Percentiles rank a stretch among this genome's conserved stretches.
These are phyloP conservation scores for Tethea ocularis DNA, from an alignment of 2,888 invertebrate species.

Conservation along the genomic window DNA sequence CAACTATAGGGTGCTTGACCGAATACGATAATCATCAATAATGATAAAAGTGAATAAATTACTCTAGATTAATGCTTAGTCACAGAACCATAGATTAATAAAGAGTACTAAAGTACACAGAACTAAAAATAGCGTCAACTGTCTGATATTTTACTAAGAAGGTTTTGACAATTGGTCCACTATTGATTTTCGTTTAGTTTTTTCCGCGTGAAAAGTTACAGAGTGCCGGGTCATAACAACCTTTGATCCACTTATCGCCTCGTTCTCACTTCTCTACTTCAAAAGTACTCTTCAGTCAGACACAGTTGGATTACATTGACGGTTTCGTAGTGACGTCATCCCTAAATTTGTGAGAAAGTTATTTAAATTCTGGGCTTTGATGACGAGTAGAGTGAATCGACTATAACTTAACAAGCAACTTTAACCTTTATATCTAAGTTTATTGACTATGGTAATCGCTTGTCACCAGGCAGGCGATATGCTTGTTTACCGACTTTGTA, in stretches of 20 bases:
- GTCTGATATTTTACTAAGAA: neutral
- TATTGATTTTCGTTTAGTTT: neutral
- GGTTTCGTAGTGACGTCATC: neutral
- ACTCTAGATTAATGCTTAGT: too few relatives aligned
- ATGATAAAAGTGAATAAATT: too few relatives aligned
- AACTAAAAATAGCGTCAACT: too few relatives aligned
- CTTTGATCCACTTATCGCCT: slow-evolving; percentile 4
- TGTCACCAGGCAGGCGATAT: too few relatives aligned
- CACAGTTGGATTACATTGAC: slow-evolving; percentile 1
- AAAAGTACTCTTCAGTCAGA: neutral
- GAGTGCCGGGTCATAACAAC: neutral
- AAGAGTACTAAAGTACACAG: too few relatives aligned
- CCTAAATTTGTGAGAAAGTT: neutral
- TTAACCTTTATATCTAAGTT: too few relatives aligned
- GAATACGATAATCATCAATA: too few relatives aligned
- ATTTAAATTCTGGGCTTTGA: neutral
- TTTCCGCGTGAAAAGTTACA: neutral
- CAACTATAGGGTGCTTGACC: too few relatives aligned
- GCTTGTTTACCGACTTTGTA: too few relatives aligned
- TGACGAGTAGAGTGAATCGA: neutral
- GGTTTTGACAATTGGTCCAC: neutral
- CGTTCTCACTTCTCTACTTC: neutral
- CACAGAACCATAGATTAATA: too few relatives aligned
- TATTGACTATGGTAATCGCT: too few relatives aligned
- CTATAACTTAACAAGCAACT: too few relatives aligned